Percentiles rank a stretch among this genome's conserved stretches.
phyloP scores from a whole-genome alignment of 2,888 invertebrate genomes.

The Eupsilia transversa region DNA sequence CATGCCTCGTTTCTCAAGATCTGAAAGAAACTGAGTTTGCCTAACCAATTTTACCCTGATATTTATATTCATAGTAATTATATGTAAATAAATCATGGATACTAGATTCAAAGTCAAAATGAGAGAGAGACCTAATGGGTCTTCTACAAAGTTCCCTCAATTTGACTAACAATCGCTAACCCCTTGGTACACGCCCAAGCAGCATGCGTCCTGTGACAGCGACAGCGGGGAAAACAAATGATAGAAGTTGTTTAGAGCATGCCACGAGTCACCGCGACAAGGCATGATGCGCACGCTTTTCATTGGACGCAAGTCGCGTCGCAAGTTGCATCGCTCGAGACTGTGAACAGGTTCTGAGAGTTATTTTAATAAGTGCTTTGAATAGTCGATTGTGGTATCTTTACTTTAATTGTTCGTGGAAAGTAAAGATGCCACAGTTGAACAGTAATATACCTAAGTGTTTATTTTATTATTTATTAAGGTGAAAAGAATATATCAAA shows the following conservation, averaged over 20 bases:
- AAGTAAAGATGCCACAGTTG: too few relatives aligned
- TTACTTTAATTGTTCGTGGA: too few relatives aligned
- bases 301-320: too few relatives aligned
- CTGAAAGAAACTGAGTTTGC: background rate
- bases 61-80: background rate
- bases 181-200: background rate
- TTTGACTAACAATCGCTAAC: background rate
- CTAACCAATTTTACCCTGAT: background rate
- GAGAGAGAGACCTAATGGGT: background rate
- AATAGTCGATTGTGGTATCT: too few relatives aligned
- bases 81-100: background rate
- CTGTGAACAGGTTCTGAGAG: background rate
- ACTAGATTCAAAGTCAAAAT: background rate
- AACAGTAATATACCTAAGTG: too few relatives aligned
- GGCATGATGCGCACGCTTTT: background rate
- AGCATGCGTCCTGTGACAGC: background rate
- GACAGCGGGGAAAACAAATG: background rate
- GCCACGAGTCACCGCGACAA: background rate
- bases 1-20: constrained; percentile 20
- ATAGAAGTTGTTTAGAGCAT: background rate
- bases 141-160: background rate
- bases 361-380: too few relatives aligned
- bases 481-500: background rate
- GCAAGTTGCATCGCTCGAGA: background rate
- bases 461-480: background rate